Conservation (phyloP, 2,113 vertebrate genomes). For the Meriones unguiculatus region DNA sequence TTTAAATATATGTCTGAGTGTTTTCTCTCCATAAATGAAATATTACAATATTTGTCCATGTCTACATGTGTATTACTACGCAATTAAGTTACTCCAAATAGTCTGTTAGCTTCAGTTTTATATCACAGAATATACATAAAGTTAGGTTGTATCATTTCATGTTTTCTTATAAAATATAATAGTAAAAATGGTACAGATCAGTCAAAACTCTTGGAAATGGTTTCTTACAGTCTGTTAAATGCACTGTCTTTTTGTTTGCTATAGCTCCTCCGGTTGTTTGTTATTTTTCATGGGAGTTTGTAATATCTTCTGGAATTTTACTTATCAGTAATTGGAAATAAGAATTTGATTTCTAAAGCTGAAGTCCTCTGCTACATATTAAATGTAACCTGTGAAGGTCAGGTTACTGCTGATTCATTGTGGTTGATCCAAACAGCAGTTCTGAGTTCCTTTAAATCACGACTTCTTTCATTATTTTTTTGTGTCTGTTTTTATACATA, state of each 20-base stretch:
- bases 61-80: not conserved
- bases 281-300: slow-evolving; percentile 71
- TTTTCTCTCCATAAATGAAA: not conserved
- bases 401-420: slow-evolving; percentile 69
- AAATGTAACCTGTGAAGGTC: slow-evolving; percentile 75
- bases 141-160: not conserved
- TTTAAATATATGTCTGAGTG: not conserved
- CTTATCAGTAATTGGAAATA: slow-evolving; percentile 78
- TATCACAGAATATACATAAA: not conserved
- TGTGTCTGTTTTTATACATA: slow-evolving; percentile 41
- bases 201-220: slow-evolving; percentile 49
- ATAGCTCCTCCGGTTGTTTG: slow-evolving; percentile 74
- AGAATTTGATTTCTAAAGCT: slow-evolving; percentile 74
- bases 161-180: slow-evolving; percentile 51
- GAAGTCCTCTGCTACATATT: slow-evolving; percentile 51
- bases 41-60: not conserved
- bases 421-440: not conserved
- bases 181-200: not conserved
- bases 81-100: not conserved
- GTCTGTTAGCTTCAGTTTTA: not conserved
- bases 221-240: slow-evolving; percentile 55
- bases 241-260: slow-evolving; percentile 72
- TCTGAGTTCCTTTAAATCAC: slow-evolving; percentile 48
- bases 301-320: slow-evolving; percentile 71
- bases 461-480: not conserved